These are phyloP conservation scores for Lamellibrachia satsuma DNA, from an alignment of 2,888 invertebrate genomes.

Conservation along the genomic window DNA sequence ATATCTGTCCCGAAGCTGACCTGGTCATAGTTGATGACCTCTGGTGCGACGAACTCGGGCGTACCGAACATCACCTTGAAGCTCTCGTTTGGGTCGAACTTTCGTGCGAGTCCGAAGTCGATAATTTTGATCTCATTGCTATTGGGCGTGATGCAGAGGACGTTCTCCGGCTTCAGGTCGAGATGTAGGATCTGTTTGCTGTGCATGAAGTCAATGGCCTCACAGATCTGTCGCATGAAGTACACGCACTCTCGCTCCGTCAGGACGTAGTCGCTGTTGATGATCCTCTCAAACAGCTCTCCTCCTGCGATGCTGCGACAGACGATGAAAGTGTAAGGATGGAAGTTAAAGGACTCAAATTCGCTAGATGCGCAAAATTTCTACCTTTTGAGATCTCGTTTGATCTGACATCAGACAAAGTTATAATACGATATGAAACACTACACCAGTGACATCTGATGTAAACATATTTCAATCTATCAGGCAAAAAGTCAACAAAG, in stretches of 20 bases:
- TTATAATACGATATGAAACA: too few species aligned
- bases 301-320: conserved; percentile 90
- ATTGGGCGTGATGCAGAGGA: conserved; percentile 91
- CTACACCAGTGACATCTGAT: too few species aligned
- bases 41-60: conserved; percentile 66
- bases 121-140: conserved; percentile 97
- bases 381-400: too few species aligned
- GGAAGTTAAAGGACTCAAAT: not conserved
- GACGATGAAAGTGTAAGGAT: not conserved
- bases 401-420: too few species aligned
- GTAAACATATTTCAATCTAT: too few species aligned
- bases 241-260: conserved; percentile 96
- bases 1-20: conserved; percentile 62
- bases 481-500: too few species aligned
- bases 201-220: conserved; percentile 95
- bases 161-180: conserved; percentile 99
- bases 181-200: conserved; percentile 92
- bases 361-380: too few species aligned
- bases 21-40: conserved; percentile 64
- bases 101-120: conserved; percentile 95
- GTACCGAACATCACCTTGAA: conserved; percentile 69
- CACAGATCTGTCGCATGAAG: conserved; percentile 97
- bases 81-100: conserved; percentile 90
- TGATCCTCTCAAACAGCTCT: conserved; percentile 97
- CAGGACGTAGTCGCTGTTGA: conserved; percentile 95